Evolutionary conservation across 2,113 vertebrate genomes (phyloP).

Genomic region (Ciconia stormi): DNA sequence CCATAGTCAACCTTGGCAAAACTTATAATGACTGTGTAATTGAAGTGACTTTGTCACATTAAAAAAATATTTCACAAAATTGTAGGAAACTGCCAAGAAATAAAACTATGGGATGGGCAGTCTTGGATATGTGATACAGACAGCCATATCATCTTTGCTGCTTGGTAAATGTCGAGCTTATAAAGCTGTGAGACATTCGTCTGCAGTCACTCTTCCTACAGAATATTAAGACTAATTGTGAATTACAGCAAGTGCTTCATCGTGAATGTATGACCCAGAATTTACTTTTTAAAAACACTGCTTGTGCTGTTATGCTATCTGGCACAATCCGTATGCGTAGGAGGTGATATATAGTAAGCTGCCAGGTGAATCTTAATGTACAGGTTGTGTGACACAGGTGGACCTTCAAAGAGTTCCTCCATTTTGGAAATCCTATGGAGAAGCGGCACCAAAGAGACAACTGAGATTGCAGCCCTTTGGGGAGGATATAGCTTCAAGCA

Average conservation of each 20-base stretch:
- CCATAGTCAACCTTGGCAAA: slow-evolving; percentile 79
- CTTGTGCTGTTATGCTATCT: not conserved
- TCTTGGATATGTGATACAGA: not conserved
- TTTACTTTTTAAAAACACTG: not conserved
- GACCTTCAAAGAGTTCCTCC: not conserved
- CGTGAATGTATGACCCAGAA: not conserved
- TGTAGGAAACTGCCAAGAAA: slow-evolving; percentile 67
- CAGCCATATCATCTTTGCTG: not conserved
- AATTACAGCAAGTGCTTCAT: not conserved
- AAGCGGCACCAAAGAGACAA: not conserved
- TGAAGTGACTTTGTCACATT: slow-evolving; percentile 74
- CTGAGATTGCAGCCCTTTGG: not conserved
- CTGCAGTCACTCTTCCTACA: not conserved
- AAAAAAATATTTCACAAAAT: slow-evolving; percentile 73
- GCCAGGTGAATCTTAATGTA: not conserved
- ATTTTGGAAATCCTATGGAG: not conserved
- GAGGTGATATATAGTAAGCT: not conserved
- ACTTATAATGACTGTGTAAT: slow-evolving; percentile 79
- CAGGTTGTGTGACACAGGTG: not conserved
- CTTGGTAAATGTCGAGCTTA: not conserved
- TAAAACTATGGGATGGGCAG: slow-evolving; percentile 48
- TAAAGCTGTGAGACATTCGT: not conserved
- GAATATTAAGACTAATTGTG: not conserved
- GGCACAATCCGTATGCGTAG: rapidly evolving
- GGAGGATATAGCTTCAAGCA: not conserved